These are phyloP conservation scores for Conus betulinus DNA, from an alignment of 1,140 invertebrate genomes.

Conservation along the genomic window DNA sequence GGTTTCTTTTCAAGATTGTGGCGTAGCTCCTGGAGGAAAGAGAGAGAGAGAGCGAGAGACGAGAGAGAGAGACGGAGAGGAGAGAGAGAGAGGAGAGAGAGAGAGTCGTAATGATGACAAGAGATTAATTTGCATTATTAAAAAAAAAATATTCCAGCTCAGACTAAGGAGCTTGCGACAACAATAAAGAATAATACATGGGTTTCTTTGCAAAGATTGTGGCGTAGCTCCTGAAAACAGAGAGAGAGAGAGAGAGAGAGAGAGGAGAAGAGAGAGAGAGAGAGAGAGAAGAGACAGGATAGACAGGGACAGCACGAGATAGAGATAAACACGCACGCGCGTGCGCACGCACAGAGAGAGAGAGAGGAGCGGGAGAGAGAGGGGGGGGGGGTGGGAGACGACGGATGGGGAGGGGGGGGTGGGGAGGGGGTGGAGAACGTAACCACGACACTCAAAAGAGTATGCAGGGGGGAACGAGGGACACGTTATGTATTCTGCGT, in stretches of 20 bases:
- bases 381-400: too few species aligned
- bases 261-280: too few species aligned
- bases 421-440: neutral
- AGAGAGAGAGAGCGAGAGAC: neutral
- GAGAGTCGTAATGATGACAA: neutral
- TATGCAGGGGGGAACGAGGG: neutral
- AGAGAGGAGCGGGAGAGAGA: too few species aligned
- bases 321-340: neutral
- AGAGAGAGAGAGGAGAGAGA: slow-evolving; percentile 7
- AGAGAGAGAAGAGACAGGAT: too few species aligned
- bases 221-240: neutral
- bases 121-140: neutral
- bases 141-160: neutral
- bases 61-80: neutral
- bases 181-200: neutral
- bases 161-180: neutral
- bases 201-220: neutral
- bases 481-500: too few species aligned
- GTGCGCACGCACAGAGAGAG: too few species aligned
- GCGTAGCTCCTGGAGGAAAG: too few species aligned
- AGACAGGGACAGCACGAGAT: too few species aligned
- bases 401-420: too few species aligned
- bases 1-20: neutral
- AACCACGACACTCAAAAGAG: neutral
- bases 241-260: too few species aligned